A percentile compares a stretch with the other conserved stretches of the same genome.
Evolutionary conservation across 2,888 invertebrate species (phyloP).

Genomic region (Sarcophaga rosellei): DNA sequence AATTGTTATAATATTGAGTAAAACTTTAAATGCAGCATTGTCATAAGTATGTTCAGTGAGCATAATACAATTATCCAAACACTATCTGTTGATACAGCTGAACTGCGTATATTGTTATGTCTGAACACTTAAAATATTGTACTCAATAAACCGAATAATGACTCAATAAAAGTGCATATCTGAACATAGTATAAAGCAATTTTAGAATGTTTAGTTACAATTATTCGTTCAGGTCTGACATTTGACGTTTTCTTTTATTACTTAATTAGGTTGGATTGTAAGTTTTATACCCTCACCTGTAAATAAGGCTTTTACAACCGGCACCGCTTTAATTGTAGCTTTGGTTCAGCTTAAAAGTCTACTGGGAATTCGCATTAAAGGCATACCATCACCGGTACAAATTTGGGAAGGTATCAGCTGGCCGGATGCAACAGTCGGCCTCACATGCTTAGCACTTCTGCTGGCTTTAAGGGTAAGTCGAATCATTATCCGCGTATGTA

Average conservation of each 20-base stretch:
- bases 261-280: constrained; percentile 87
- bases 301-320: constrained; percentile 92
- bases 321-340: constrained; percentile 90
- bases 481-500: too few relatives aligned
- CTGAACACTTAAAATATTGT: too few relatives aligned
- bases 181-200: too few relatives aligned
- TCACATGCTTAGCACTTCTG: constrained; percentile 85
- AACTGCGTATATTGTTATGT: too few relatives aligned
- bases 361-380: constrained; percentile 85
- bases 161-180: too few relatives aligned
- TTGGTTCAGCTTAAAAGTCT: constrained; percentile 88
- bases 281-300: constrained; percentile 92
- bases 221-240: not conserved
- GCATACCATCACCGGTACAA: constrained; percentile 78
- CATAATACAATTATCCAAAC: too few relatives aligned
- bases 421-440: constrained; percentile 86
- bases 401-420: constrained; percentile 82
- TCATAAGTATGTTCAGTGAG: too few relatives aligned
- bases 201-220: not conserved
- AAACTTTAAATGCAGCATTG: too few relatives aligned
- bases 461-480: constrained; percentile 85
- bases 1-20: too few relatives aligned
- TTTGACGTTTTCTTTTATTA: not conserved
- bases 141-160: too few relatives aligned
- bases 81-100: too few relatives aligned